These are phyloP conservation scores for Lepidocyrtinus sp. DNA, from an alignment of 2,888 invertebrate species.

Conservation along the genomic window DNA sequence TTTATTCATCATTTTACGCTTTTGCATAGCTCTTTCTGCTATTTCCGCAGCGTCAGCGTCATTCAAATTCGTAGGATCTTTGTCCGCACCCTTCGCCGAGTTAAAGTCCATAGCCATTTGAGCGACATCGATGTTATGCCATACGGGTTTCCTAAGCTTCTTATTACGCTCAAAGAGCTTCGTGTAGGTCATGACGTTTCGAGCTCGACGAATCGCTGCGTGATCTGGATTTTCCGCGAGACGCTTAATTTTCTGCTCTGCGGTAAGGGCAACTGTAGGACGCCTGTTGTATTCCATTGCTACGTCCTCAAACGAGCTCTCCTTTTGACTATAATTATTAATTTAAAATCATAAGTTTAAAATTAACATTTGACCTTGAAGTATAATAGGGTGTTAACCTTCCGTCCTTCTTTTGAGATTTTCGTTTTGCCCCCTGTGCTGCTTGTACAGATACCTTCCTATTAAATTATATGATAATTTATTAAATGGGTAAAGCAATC, in stretches of 20 bases:
- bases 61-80: slow-evolving; percentile 43
- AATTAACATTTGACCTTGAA: neutral
- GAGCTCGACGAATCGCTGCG: slow-evolving; percentile 42
- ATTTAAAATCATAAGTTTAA: neutral
- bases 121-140: slow-evolving; percentile 53
- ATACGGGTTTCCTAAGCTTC: slow-evolving; percentile 45
- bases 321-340: no score
- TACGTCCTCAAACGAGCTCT: slow-evolving; percentile 35
- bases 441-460: no score
- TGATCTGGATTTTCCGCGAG: slow-evolving; percentile 50
- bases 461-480: no score
- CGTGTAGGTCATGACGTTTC: slow-evolving; percentile 48
- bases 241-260: slow-evolving; percentile 52
- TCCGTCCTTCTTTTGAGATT: neutral
- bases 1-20: slow-evolving; percentile 36
- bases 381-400: neutral
- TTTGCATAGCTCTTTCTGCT: slow-evolving; percentile 47
- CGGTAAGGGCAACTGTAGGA: slow-evolving; percentile 17
- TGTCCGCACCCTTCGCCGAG: slow-evolving; percentile 25
- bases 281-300: slow-evolving; percentile 8
- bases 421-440: no score
- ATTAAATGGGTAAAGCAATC: no score
- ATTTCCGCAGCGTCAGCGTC: slow-evolving; percentile 54
- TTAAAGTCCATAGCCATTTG: slow-evolving; percentile 33
- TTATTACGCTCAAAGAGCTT: slow-evolving; percentile 60